Percentiles rank a stretch among this genome's conserved stretches.
These are phyloP conservation scores for Brachionus angularis DNA, from an alignment of 1,140 invertebrate species.

Conservation along the genomic window DNA sequence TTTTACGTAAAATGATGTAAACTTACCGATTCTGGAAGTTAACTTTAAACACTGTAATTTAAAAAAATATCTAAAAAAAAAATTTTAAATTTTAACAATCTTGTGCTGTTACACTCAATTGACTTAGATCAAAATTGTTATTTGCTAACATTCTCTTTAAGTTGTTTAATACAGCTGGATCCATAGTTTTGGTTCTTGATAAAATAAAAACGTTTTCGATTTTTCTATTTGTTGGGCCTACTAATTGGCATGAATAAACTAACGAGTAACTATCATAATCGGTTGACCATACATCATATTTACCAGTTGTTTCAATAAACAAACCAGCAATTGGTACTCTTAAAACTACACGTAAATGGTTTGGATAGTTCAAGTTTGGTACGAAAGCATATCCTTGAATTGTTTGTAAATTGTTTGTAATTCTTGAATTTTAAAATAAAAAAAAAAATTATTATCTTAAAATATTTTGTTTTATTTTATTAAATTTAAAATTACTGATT, in stretches of 20 bases:
- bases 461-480: not conserved
- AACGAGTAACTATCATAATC: constrained; percentile 37
- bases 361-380: constrained; percentile 14
- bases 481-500: constrained; percentile 31
- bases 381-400: constrained; percentile 38
- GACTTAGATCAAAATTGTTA: constrained; percentile 12
- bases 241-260: constrained; percentile 36
- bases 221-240: constrained; percentile 4
- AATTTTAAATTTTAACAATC: constrained; percentile 20
- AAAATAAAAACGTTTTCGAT: constrained; percentile 39
- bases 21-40: too few species aligned
- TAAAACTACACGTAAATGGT: constrained; percentile 18
- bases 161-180: not conserved
- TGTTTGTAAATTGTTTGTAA: not conserved
- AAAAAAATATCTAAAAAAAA: too few species aligned
- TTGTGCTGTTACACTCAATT: constrained; percentile 6
- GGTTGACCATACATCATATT: constrained; percentile 37
- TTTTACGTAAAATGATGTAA: too few species aligned
- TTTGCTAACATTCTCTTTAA: constrained; percentile 8
- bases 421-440: too few species aligned
- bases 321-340: constrained; percentile 28
- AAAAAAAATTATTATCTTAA: not conserved
- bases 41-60: too few species aligned
- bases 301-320: constrained; percentile 33
- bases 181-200: constrained; percentile 20